A percentile compares a stretch with the other conserved stretches of the same genome.
phyloP scores from a whole-genome alignment of 35 echinoderm and acorn worm genomes.

The Nesometra sesokonis region DNA sequence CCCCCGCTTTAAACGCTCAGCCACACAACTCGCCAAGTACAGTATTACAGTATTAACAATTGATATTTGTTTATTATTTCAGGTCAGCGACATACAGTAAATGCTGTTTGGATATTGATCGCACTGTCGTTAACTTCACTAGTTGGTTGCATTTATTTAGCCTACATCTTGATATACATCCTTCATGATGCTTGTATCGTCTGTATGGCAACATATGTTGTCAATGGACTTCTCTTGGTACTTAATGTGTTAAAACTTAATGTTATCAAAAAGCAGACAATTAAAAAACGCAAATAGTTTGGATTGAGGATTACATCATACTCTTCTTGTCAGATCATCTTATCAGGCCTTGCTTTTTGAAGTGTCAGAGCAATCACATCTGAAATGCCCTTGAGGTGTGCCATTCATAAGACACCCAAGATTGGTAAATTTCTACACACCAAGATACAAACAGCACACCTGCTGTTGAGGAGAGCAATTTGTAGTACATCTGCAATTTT shows the following conservation, averaged over 20 bases:
- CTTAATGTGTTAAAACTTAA: conserved; percentile 58
- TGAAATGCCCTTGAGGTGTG: too few species aligned
- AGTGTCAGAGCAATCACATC: too few species aligned
- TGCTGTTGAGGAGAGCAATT: too few species aligned
- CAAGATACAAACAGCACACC: too few species aligned
- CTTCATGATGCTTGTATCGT: conserved; percentile 80
- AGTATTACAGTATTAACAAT: background rate
- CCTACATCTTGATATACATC: conserved; percentile 59
- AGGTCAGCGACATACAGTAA: conserved; percentile 39
- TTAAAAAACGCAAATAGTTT: background rate
- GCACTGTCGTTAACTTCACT: conserved; percentile 22
- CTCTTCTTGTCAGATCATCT: too few species aligned
- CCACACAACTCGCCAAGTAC: background rate
- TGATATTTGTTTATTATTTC: too few species aligned
- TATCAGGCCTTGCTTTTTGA: too few species aligned
- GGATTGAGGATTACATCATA: too few species aligned
- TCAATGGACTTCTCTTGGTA: conserved; percentile 50
- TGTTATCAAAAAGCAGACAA: background rate
- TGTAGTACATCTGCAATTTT: too few species aligned
- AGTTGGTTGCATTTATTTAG: conserved; percentile 55
- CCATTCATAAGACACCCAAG: too few species aligned
- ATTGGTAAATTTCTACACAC: too few species aligned
- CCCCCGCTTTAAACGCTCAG: too few species aligned
- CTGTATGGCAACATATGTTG: conserved; percentile 80
- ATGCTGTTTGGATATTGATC: conserved; percentile 28